phyloP scores from a whole-genome alignment of 2,797 vertebrate species.

The Semaprochilodus insignis region DNA sequence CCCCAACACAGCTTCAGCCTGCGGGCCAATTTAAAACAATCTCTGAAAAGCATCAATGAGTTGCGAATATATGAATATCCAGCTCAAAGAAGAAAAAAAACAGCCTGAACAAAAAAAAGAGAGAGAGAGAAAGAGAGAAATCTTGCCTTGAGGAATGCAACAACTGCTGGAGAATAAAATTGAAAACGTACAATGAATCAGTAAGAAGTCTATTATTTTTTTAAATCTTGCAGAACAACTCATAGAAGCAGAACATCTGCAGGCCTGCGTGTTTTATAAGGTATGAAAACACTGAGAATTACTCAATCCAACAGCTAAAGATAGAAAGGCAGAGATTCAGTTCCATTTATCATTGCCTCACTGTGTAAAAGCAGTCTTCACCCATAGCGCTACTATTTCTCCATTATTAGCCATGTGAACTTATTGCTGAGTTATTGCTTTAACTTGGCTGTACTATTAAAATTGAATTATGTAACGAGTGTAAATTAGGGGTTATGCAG shows the following conservation, averaged over 20 bases:
- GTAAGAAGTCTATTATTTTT: conserved; percentile 7
- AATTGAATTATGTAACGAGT: too few species aligned
- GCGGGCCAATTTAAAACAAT: conserved; percentile 75
- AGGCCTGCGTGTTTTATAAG: conserved; percentile 40
- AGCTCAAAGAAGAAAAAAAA: conserved; percentile 24
- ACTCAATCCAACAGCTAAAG: conserved; percentile 18
- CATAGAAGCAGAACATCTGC: neutral
- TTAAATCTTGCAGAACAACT: conserved; percentile 4
- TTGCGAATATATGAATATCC: conserved; percentile 73
- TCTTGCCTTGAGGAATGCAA: conserved; percentile 30
- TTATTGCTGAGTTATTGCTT: too few species aligned
- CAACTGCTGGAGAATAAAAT: conserved; percentile 20
- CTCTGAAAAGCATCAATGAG: conserved; percentile 68
- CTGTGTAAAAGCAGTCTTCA: neutral
- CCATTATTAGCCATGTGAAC: too few species aligned
- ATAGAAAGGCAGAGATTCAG: conserved; percentile 2
- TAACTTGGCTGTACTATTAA: too few species aligned
- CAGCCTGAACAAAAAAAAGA: neutral
- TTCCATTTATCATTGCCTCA: conserved; percentile 2
- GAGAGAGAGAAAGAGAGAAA: neutral
- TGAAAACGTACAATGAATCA: conserved; percentile 12
- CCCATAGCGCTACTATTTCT: neutral
- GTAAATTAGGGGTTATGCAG: too few species aligned
- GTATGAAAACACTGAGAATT: conserved; percentile 43
- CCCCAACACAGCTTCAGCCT: conserved; percentile 56